These are phyloP conservation scores for Oryctes rhinoceros DNA, from an alignment of 1,140 invertebrate species.

Conservation along the genomic window DNA sequence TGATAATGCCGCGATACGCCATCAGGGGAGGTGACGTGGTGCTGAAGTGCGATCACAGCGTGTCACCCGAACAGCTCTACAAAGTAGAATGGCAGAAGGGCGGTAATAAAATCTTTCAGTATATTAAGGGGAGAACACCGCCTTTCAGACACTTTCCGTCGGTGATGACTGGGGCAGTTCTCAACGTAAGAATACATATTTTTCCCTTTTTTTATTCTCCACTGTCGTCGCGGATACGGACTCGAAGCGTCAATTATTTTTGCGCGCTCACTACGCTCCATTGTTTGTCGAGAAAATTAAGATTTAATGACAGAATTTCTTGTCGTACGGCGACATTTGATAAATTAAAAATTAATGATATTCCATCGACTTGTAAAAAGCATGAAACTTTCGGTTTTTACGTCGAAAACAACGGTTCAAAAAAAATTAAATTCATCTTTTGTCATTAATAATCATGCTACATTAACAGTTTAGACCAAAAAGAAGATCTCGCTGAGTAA, in stretches of 20 bases:
- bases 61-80: slow-evolving; percentile 69
- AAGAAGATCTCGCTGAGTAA: no score
- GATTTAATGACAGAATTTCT: background rate
- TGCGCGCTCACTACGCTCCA: background rate
- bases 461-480: no score
- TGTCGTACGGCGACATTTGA: background rate
- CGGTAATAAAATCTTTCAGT: slow-evolving; percentile 80
- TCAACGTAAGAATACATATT: slow-evolving; percentile 71
- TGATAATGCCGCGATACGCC: slow-evolving; percentile 59
- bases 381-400: background rate
- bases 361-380: background rate
- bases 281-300: slow-evolving; percentile 7
- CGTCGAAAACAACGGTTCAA: background rate
- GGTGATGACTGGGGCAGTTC: slow-evolving; percentile 66
- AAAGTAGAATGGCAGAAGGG: slow-evolving; percentile 79
- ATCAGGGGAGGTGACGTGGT: slow-evolving; percentile 61
- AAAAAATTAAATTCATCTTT: no score
- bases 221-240: background rate
- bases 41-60: slow-evolving; percentile 71
- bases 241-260: slow-evolving; percentile 6
- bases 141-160: slow-evolving; percentile 75
- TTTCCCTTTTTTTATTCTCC: slow-evolving; percentile 16
- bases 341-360: slow-evolving; percentile 26
- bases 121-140: slow-evolving; percentile 76
- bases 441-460: no score